Evolutionary conservation across 2,888 invertebrate genomes (phyloP).

Genomic region (Scrobipalpa atriplicella): DNA sequence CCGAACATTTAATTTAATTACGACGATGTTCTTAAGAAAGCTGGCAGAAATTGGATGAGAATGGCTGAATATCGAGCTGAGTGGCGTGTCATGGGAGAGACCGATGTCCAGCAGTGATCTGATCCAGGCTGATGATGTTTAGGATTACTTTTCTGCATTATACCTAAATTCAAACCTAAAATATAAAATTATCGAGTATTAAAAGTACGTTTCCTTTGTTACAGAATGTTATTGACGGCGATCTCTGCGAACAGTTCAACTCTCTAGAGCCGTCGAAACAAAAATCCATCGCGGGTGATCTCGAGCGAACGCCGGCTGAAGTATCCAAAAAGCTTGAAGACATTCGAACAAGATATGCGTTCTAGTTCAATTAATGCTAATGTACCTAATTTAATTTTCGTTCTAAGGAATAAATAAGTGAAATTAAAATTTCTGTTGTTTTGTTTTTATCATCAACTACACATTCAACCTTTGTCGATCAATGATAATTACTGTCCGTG

Average conservation of each 20-base stretch:
- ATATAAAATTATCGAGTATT: no score
- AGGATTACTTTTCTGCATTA: background rate
- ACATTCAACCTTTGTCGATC: background rate
- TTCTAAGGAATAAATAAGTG: slow-evolving; percentile 36
- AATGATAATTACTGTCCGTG: slow-evolving; percentile 1
- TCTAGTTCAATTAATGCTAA: slow-evolving; percentile 83
- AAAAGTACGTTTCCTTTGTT: slow-evolving; percentile 52
- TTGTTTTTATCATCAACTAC: background rate
- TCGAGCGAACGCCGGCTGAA: slow-evolving; percentile 97
- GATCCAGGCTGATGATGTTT: no score
- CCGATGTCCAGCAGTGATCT: no score
- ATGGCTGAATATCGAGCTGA: no score
- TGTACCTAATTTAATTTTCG: slow-evolving; percentile 33
- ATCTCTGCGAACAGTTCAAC: slow-evolving; percentile 99
- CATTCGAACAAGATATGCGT: slow-evolving; percentile 98
- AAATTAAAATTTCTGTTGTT: background rate
- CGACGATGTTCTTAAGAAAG: no score
- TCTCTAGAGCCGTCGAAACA: slow-evolving; percentile 97
- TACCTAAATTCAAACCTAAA: background rate
- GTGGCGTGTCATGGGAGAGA: no score
- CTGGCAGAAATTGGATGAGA: no score
- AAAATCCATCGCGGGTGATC: slow-evolving; percentile 95
- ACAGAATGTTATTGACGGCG: slow-evolving; percentile 98
- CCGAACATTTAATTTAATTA: slow-evolving; percentile 69
- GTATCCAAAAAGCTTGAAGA: slow-evolving; percentile 99